These are phyloP conservation scores for Microcebus tavaratra DNA, from an alignment of 2,113 vertebrate species.

Conservation along the genomic window DNA sequence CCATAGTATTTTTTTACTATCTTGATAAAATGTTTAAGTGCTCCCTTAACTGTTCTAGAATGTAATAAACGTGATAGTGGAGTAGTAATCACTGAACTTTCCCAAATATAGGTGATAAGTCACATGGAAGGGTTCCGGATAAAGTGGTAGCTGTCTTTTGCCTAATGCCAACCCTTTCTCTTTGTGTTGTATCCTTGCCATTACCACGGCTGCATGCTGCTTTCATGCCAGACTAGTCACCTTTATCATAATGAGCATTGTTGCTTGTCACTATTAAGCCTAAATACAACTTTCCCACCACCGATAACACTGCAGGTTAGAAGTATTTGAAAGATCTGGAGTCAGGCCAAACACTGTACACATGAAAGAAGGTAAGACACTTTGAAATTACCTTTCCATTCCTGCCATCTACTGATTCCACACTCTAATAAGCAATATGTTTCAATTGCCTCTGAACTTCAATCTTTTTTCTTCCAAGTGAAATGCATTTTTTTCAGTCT, in stretches of 20 bases:
- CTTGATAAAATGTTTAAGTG: not conserved
- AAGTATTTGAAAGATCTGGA: not conserved
- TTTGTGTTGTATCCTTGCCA: not conserved
- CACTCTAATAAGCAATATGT: not conserved
- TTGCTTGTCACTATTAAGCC: not conserved
- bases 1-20: not conserved
- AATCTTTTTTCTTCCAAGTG: not conserved
- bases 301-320: rapidly evolving
- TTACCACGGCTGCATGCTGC: not conserved
- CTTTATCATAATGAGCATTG: not conserved
- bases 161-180: not conserved
- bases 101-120: not conserved
- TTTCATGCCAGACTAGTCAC: not conserved
- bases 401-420: not conserved
- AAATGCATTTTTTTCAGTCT: not conserved
- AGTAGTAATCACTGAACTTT: not conserved
- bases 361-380: not conserved
- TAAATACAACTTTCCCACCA: not conserved
- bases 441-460: not conserved
- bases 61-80: not conserved
- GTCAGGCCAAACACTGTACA: not conserved
- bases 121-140: rapidly evolving
- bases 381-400: not conserved
- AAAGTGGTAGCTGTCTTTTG: not conserved
- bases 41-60: not conserved